phyloP scores from a whole-genome alignment of 2,888 invertebrate species.

The Chaetogeoica ovagalla region DNA sequence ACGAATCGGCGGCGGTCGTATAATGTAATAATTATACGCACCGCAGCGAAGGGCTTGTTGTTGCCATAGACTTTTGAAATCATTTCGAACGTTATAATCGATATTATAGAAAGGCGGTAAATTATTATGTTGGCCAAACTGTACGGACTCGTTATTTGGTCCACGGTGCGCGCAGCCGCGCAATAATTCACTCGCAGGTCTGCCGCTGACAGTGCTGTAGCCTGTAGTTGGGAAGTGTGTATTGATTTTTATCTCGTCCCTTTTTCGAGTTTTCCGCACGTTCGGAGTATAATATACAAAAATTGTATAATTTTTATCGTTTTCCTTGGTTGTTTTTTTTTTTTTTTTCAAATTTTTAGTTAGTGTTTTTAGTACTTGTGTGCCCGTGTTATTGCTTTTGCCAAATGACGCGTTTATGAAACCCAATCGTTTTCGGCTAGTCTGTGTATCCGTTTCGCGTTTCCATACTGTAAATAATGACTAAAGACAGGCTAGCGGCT shows the following conservation, averaged over 20 bases:
- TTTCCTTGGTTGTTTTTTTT: constrained; percentile 41
- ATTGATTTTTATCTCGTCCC: constrained; percentile 53
- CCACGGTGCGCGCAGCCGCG: constrained; percentile 53
- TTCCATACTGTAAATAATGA: constrained; percentile 69
- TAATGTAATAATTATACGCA: too few relatives aligned
- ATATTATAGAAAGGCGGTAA: constrained; percentile 33
- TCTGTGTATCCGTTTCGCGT: constrained; percentile 45
- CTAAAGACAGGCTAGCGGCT: constrained; percentile 96
- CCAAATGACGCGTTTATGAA: constrained; percentile 52
- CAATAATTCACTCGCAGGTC: constrained; percentile 51
- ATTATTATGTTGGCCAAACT: constrained; percentile 33
- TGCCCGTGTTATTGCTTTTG: constrained; percentile 28
- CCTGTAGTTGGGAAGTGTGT: constrained; percentile 51
- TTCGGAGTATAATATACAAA: constrained; percentile 33
- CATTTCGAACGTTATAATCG: constrained; percentile 20
- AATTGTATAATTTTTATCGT: constrained; percentile 40
- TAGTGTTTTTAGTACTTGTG: constrained; percentile 34
- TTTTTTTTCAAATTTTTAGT: constrained; percentile 26
- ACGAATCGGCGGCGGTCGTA: too few relatives aligned
- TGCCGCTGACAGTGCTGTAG: constrained; percentile 53
- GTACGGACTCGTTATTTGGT: constrained; percentile 49
- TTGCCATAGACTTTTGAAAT: too few relatives aligned
- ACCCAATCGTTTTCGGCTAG: constrained; percentile 43
- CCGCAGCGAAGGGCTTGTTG: too few relatives aligned
- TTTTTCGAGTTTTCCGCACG: constrained; percentile 52